These are phyloP conservation scores for Miichthys miiuy DNA, from an alignment of 2,797 vertebrate species.

Conservation along the genomic window DNA sequence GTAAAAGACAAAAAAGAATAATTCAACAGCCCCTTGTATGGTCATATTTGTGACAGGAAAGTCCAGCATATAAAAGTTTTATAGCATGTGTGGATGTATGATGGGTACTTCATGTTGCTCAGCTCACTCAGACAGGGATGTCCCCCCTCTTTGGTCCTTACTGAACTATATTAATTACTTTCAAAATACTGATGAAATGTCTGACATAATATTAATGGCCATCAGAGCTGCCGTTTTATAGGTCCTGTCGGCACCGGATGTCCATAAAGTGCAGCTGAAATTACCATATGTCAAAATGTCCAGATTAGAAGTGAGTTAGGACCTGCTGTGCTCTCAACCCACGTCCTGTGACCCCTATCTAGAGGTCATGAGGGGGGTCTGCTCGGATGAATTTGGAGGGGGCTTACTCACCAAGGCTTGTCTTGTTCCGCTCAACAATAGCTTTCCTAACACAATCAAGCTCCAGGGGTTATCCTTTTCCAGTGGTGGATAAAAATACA, in stretches of 20 bases:
- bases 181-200: constrained; percentile 65
- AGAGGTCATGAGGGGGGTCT: constrained; percentile 38
- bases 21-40: neutral
- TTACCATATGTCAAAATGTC: constrained; percentile 62
- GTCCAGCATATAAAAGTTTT: constrained; percentile 4
- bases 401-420: constrained; percentile 26
- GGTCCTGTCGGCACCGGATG: constrained; percentile 46
- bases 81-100: neutral
- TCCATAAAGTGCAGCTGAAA: constrained; percentile 65
- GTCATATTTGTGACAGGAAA: constrained; percentile 5
- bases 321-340: constrained; percentile 56
- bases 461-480: constrained; percentile 64
- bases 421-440: constrained; percentile 61
- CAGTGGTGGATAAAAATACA: constrained; percentile 67
- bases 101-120: constrained; percentile 16
- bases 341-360: constrained; percentile 53
- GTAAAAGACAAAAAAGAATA: neutral
- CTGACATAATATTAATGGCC: constrained; percentile 56
- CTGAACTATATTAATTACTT: constrained; percentile 51
- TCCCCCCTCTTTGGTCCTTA: constrained; percentile 1
- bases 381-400: constrained; percentile 35
- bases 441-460: constrained; percentile 67
- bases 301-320: constrained; percentile 56
- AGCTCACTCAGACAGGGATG: neutral
- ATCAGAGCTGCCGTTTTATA: constrained; percentile 52